phyloP scores from a whole-genome alignment of 2,888 invertebrate genomes.

The Ormyrus pomaceus region DNA sequence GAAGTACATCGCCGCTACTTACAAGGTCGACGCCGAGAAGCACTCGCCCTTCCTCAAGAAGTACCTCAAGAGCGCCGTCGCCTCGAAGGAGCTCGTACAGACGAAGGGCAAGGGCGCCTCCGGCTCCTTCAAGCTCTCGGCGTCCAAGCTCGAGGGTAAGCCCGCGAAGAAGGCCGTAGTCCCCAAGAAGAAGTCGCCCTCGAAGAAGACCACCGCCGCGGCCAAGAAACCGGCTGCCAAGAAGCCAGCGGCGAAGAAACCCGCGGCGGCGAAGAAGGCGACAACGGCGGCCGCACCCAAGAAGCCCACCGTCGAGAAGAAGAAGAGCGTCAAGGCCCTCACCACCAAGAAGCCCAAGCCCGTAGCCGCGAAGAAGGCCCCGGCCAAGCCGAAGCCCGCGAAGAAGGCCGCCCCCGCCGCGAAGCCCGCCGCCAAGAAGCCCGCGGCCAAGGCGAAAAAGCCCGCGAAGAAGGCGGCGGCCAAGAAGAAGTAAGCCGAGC shows the following conservation, averaged over 20 bases:
- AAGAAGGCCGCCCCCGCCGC: neutral
- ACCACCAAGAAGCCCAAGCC: conserved; percentile 44
- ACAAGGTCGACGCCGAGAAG: conserved; percentile 80
- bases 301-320: conserved; percentile 55
- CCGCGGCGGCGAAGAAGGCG: conserved; percentile 41
- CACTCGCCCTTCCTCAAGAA: conserved; percentile 79
- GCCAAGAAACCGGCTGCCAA: conserved; percentile 60
- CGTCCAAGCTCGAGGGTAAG: conserved; percentile 56
- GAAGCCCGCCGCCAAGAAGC: conserved; percentile 28
- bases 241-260: conserved; percentile 61
- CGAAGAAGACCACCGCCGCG: conserved; percentile 23
- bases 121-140: conserved; percentile 77
- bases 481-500: conserved; percentile 35
- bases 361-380: conserved; percentile 34
- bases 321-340: conserved; percentile 48
- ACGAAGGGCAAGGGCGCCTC: conserved; percentile 78
- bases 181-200: conserved; percentile 68
- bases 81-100: conserved; percentile 73
- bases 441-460: conserved; percentile 8
- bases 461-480: conserved; percentile 53
- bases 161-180: conserved; percentile 78
- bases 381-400: conserved; percentile 34
- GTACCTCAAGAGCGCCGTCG: conserved; percentile 78
- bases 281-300: conserved; percentile 58
- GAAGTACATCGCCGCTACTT: conserved; percentile 80